These are phyloP conservation scores for Onthophagus taurus DNA, from an alignment of 1,140 invertebrate species.

Conservation along the genomic window DNA sequence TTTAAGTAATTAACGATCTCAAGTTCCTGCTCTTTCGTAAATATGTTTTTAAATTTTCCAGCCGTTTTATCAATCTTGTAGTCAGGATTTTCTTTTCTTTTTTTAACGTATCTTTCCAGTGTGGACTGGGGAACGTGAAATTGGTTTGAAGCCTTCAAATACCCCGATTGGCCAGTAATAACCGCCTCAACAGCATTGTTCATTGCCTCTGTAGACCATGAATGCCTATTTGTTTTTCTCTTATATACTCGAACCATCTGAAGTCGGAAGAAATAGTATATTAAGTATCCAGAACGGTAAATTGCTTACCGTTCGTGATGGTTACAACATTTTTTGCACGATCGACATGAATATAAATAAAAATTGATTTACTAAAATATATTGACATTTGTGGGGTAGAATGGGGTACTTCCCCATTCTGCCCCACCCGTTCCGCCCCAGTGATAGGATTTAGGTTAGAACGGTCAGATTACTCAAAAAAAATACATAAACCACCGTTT, in stretches of 20 bases:
- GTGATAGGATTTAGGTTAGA: too few relatives aligned
- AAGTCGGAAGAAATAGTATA: not conserved
- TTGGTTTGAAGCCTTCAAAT: constrained; percentile 17
- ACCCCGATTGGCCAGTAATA: constrained; percentile 22
- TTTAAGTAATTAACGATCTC: constrained; percentile 13
- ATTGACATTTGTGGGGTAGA: too few relatives aligned
- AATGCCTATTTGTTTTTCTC: constrained; percentile 42
- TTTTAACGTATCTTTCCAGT: constrained; percentile 12
- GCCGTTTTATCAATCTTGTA: constrained; percentile 5
- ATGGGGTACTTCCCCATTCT: too few relatives aligned
- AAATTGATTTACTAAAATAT: too few relatives aligned
- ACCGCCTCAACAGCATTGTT: constrained; percentile 25
- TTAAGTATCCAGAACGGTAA: too few relatives aligned
- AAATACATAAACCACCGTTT: too few relatives aligned
- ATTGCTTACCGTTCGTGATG: too few relatives aligned
- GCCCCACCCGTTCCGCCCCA: too few relatives aligned
- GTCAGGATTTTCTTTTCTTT: constrained; percentile 10
- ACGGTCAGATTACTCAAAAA: too few relatives aligned
- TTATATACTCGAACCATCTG: constrained; percentile 41
- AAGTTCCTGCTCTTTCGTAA: constrained; percentile 15
- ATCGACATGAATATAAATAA: too few relatives aligned
- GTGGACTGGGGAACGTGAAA: constrained; percentile 20
- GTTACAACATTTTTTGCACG: too few relatives aligned
- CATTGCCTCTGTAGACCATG: constrained; percentile 40
- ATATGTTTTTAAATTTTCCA: constrained; percentile 12